Evolutionary conservation across 2,797 vertebrate genomes (phyloP), one percentile per base, ranked within the genome.

Genomic region (Gymnoscopelus microlampas): DNA sequence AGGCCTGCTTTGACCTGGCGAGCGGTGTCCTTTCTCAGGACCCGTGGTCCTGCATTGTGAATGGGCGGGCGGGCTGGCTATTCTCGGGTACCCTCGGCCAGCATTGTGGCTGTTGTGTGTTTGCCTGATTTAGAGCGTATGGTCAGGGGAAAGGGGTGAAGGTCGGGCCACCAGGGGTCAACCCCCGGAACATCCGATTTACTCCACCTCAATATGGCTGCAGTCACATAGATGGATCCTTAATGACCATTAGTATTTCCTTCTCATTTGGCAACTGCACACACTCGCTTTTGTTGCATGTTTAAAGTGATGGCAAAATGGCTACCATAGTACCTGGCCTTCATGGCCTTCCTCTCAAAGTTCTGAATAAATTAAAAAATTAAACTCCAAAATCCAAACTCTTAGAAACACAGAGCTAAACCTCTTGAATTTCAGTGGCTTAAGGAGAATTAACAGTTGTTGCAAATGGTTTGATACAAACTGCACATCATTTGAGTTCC

Each of bases 161-260:
- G 92, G 92, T 92, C 91, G 75, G 87, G 90, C 79, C 85, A 85
- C 65, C 75, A 71, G 68, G 82, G 93, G 93, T 92, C 89, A 85
- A 73, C 65, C 60, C 76, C 88, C 78, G 87, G 87, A 90, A 93
- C 92, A 94, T 89, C 80, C 53, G 53, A 89, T 86, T 92, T 86
- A 84, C 80, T 72, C 74, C 39, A 73, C 66, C 79, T 79, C 78
- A 90, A 79, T 84, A 79, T 83, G 86, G 60, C 77, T 54, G 80
- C 73, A 59, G 82, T 77, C 82, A 79, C 49, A 3, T 53, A 70
- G 79, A 88, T 86, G 68, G 73, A 81, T 79, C 55, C 66, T 70
- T 85, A 84, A 87, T 87, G 86, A 85, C 49, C 82, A 69, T 65
- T 44, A 68, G 62, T 7, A 77, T 51, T 60, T n/a, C 39, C 7